A percentile compares a stretch with the other conserved stretches of the same genome.
These are phyloP conservation scores for Alviniconcha marisindica DNA, from an alignment of 1,140 invertebrate genomes.

Conservation along the genomic window DNA sequence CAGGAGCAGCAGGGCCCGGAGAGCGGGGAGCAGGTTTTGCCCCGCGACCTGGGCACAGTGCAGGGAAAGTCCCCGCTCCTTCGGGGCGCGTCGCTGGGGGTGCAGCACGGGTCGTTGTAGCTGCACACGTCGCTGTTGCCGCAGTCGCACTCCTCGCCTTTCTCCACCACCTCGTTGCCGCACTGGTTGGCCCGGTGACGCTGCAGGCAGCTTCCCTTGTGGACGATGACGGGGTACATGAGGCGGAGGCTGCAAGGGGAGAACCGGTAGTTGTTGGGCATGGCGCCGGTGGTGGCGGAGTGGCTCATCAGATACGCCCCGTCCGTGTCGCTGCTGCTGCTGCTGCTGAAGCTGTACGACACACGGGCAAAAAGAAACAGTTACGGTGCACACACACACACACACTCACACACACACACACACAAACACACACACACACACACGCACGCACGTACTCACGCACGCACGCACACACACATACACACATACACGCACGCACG, in stretches of 20 bases:
- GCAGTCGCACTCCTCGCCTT: slow-evolving; percentile 68
- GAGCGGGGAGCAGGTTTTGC: slow-evolving; percentile 54
- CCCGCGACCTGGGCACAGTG: slow-evolving; percentile 49
- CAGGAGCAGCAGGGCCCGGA: slow-evolving; percentile 49
- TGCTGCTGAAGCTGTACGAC: background rate
- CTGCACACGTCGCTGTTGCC: slow-evolving; percentile 52
- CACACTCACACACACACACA: too few species aligned
- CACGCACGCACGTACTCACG: too few species aligned
- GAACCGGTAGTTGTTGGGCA: slow-evolving; percentile 63
- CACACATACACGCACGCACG: too few species aligned
- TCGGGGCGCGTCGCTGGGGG: slow-evolving; percentile 44
- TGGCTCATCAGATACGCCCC: slow-evolving; percentile 66
- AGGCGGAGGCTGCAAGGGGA: slow-evolving; percentile 60
- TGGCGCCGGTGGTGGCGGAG: slow-evolving; percentile 49
- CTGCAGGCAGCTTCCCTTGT: slow-evolving; percentile 51
- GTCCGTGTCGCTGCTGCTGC: background rate
- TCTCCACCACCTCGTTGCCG: slow-evolving; percentile 59
- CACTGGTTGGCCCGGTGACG: slow-evolving; percentile 37
- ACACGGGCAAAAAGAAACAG: too few species aligned
- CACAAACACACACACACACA: too few species aligned
- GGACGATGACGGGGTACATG: slow-evolving; percentile 63
- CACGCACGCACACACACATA: too few species aligned
- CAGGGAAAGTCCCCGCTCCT: slow-evolving; percentile 52
- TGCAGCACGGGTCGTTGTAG: slow-evolving; percentile 60
- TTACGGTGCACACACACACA: too few species aligned